Conservation (phyloP, 2,888 invertebrate genomes). For the Cephus sareptanus region DNA sequence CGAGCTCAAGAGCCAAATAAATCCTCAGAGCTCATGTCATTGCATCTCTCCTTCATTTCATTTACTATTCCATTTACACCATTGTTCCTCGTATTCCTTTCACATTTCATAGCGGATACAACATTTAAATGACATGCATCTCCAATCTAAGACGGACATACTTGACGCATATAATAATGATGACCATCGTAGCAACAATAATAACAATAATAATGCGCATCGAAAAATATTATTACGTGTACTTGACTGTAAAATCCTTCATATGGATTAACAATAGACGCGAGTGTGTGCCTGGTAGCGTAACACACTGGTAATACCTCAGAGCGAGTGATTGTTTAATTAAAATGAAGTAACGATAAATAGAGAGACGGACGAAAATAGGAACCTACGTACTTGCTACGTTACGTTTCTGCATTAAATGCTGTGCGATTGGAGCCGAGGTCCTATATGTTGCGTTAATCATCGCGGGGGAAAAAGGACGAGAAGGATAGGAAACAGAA, state of each 20-base stretch:
- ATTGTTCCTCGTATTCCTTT: not conserved
- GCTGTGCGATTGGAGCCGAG: not conserved
- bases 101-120: not conserved
- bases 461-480: not conserved
- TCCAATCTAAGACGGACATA: not conserved
- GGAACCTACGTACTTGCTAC: no score
- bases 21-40: constrained; percentile 26
- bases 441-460: not conserved
- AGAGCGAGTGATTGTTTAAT: not conserved
- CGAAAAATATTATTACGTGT: constrained; percentile 35
- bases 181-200: not conserved
- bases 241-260: constrained; percentile 29
- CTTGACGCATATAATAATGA: not conserved
- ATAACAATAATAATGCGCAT: constrained; percentile 17
- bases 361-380: not conserved
- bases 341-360: not conserved
- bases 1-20: constrained; percentile 34
- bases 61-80: not conserved
- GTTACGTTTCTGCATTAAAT: not conserved
- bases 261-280: not conserved
- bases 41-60: not conserved
- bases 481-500: not conserved
- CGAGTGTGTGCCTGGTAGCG: not conserved
- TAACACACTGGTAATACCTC: not conserved
- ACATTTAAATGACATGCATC: not conserved